Evolutionary conservation across 2,113 vertebrate genomes (phyloP), one percentile per base, ranked within the genome.

Genomic region (Dinomys branickii): DNA sequence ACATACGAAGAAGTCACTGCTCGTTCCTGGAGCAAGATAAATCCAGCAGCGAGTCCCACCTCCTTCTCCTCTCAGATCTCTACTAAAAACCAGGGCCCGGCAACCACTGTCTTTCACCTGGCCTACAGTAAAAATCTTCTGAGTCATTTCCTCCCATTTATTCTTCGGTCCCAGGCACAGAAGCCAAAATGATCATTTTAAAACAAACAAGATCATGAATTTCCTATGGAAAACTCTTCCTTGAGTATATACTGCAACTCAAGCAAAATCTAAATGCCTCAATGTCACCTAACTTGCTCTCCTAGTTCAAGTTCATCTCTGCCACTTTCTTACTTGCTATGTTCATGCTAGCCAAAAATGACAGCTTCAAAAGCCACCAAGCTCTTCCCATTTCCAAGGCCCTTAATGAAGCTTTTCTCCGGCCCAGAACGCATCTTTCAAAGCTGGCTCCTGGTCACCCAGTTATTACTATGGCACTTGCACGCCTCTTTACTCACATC

Each of bases 21-120:
- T 41, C 63, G 63, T 30, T 85, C 28, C 16, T 94, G 22, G 63
- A 56, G 85, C n/a, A 59, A 33, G 47, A 54, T 84, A 52, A 88
- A 80, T 52, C 28, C 85, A 80, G 28, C 28, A 73, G 7, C 50
- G 78, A 87, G 24, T 50, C 30, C 26, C n/a, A 10, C 50, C 14
- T 90, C 93, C 75, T 93, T 86, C 58, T 78, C 67, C 41, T 90
- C 61, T 41, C 75, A 88, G 85, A 69, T 13, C 85, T 28, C 35
- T 47, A 88, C n/a, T n/a, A 77, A 3, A 0, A 12, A 47, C 44
- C 20, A 28, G 19, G 50, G 38, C 26, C n/a, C 50, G 83, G 26
- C 7, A 16, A 82, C 35, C 30, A 78, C 41, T 80, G 17, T 69
- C 17, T 71, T 67, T 84, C 59, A 89, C 14, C 47, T 73, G 28